Conservation (phyloP, 2,797 vertebrate species). For the Acridotheres tristis region DNA sequence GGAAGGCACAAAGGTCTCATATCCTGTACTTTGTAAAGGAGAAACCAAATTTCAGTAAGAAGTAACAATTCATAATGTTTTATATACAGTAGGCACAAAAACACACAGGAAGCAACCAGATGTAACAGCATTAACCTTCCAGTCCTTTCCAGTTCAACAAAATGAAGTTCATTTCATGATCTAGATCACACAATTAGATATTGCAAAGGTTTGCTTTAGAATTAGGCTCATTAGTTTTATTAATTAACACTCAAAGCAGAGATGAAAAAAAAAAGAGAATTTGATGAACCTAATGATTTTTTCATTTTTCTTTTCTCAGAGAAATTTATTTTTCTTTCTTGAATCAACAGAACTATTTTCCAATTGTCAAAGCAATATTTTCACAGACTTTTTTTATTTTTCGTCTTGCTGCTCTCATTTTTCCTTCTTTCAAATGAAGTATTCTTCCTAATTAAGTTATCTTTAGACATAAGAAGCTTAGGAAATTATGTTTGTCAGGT, state of each 20-base stretch:
- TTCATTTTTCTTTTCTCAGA: neutral
- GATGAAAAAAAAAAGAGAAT: neutral
- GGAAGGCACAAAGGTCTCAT: neutral
- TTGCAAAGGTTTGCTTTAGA: neutral
- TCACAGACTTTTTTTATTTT: neutral
- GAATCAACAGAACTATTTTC: neutral
- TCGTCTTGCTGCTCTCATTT: conserved; percentile 4
- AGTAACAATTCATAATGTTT: neutral
- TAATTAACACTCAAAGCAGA: neutral
- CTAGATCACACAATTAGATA: neutral
- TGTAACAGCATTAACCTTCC: neutral
- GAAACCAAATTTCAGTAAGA: neutral
- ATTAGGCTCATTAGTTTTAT: neutral
- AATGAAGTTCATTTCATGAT: neutral
- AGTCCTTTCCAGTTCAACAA: neutral
- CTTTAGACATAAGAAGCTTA: neutral
- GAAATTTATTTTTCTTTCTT: neutral
- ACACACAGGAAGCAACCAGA: neutral
- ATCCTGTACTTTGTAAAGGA: neutral
- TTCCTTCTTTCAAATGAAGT: neutral
- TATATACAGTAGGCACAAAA: neutral
- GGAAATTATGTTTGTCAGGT: conserved; percentile 25
- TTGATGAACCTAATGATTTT: neutral
- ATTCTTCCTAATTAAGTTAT: conserved; percentile 26
- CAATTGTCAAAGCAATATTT: neutral